Evolutionary conservation across 1,140 invertebrate species (phyloP).

Genomic region (Drosophila subobscura): DNA sequence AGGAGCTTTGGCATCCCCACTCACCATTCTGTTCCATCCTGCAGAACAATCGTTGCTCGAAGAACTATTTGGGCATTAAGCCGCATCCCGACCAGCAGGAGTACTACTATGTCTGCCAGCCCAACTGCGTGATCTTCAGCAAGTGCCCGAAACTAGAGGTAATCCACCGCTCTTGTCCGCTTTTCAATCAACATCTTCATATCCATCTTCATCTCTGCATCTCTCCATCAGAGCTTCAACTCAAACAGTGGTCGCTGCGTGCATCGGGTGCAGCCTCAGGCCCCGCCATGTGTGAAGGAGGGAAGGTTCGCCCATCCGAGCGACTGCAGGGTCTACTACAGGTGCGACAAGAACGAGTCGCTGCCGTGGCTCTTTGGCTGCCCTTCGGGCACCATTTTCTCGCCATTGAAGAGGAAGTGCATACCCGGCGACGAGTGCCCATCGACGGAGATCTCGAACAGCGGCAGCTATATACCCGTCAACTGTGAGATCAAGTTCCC

Average conservation of each 20-base stretch:
- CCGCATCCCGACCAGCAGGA: conserved; percentile 80
- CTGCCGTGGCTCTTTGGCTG: conserved; percentile 68
- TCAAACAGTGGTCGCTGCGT: conserved; percentile 61
- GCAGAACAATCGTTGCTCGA: conserved; percentile 77
- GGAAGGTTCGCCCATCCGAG: conserved; percentile 72
- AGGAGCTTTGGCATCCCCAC: not conserved
- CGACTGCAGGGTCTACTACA: conserved; percentile 78
- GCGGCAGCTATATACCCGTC: conserved; percentile 67
- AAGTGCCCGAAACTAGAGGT: conserved; percentile 77
- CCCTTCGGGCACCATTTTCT: conserved; percentile 70
- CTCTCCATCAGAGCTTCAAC: conserved; percentile 52
- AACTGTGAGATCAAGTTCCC: conserved; percentile 77
- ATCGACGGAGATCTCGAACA: conserved; percentile 65
- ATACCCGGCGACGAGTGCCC: conserved; percentile 63
- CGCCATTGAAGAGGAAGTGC: conserved; percentile 64
- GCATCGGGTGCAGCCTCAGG: conserved; percentile 24
- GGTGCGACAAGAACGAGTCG: conserved; percentile 65
- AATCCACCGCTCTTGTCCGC: not conserved
- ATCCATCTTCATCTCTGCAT: not conserved
- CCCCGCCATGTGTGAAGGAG: conserved; percentile 44
- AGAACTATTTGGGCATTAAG: conserved; percentile 77
- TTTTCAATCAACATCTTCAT: not conserved
- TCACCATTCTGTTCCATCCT: not conserved
- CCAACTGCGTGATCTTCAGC: conserved; percentile 78
- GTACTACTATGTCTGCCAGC: conserved; percentile 82